Conservation (phyloP, 1,140 invertebrate genomes). For the Drosophila navojoa region DNA sequence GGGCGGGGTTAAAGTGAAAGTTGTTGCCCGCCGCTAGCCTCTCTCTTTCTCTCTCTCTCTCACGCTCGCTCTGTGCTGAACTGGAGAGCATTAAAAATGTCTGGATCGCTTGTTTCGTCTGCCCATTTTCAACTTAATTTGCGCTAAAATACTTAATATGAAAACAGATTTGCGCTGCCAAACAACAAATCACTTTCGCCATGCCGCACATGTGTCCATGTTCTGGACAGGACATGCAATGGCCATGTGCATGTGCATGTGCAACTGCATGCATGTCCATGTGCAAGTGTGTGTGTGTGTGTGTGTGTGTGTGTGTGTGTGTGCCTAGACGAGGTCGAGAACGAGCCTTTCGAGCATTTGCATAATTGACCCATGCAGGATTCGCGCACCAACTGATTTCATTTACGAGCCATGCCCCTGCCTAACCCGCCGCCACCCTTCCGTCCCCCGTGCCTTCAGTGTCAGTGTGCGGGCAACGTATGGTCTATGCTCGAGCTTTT, state of each 20-base stretch:
- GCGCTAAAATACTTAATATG: conserved; percentile 80
- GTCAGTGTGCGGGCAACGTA: conserved; percentile 71
- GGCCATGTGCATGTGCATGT: conserved; percentile 21
- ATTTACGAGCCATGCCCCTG: conserved; percentile 60
- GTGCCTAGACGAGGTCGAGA: conserved; percentile 13
- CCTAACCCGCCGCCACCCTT: not conserved
- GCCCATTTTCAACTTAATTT: conserved; percentile 72
- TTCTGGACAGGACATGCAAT: conserved; percentile 13
- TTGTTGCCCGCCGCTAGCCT: conserved; percentile 16
- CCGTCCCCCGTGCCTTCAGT: not conserved
- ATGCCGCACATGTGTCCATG: conserved; percentile 45
- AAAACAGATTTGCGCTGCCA: conserved; percentile 79
- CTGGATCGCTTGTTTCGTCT: conserved; percentile 53
- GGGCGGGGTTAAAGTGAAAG: conserved; percentile 60
- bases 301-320: not conserved
- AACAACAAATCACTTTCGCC: conserved; percentile 79
- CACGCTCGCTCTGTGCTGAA: no score
- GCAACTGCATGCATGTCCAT: conserved; percentile 7
- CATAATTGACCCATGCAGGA: conserved; percentile 82
- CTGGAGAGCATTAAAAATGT: conserved; percentile 39
- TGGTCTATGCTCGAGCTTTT: conserved; percentile 80
- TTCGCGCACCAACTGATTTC: conserved; percentile 82
- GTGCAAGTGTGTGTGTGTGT: conserved; percentile 16
- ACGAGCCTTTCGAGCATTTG: conserved; percentile 65
- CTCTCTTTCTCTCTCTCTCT: no score